A percentile compares a stretch with the other conserved stretches of the same genome.
These are phyloP conservation scores for Apotomis turbidana DNA, from an alignment of 2,888 invertebrate species.

Conservation along the genomic window DNA sequence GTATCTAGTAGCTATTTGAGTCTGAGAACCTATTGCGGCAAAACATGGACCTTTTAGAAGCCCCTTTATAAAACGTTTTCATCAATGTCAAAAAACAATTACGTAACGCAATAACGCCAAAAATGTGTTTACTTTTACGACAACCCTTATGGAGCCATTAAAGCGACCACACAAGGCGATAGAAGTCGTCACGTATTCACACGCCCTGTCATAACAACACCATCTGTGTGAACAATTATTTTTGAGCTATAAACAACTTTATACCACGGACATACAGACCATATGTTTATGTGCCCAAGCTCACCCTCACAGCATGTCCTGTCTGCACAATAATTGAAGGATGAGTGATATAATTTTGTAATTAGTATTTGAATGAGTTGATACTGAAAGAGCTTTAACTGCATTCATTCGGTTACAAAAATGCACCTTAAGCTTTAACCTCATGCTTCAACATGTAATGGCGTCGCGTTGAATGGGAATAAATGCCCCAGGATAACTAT, in stretches of 20 bases:
- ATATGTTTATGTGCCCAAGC: neutral
- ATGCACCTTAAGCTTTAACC: neutral
- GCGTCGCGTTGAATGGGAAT: neutral
- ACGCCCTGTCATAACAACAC: slow-evolving; percentile 39
- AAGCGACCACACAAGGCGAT: slow-evolving; percentile 37
- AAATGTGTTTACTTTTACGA: neutral
- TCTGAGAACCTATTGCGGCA: too few relatives aligned
- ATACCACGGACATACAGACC: neutral
- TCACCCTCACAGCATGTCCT: neutral
- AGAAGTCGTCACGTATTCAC: slow-evolving; percentile 34
- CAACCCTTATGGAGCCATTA: slow-evolving; percentile 25
- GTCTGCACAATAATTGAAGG: slow-evolving; percentile 29
- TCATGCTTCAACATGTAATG: neutral
- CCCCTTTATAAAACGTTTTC: too few relatives aligned
- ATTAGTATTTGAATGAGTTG: slow-evolving; percentile 7
- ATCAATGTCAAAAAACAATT: too few relatives aligned
- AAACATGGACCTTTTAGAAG: too few relatives aligned
- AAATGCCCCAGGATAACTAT: neutral
- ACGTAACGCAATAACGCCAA: too few relatives aligned
- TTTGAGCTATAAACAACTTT: slow-evolving; percentile 5
- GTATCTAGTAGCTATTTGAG: too few relatives aligned
- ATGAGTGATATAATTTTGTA: slow-evolving; percentile 38
- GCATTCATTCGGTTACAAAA: neutral
- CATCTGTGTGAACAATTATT: slow-evolving; percentile 24
- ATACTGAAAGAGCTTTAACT: neutral